Base-by-base conservation (phyloP, 2,113 vertebrate genomes). In the Okapia johnstoni region DNA sequence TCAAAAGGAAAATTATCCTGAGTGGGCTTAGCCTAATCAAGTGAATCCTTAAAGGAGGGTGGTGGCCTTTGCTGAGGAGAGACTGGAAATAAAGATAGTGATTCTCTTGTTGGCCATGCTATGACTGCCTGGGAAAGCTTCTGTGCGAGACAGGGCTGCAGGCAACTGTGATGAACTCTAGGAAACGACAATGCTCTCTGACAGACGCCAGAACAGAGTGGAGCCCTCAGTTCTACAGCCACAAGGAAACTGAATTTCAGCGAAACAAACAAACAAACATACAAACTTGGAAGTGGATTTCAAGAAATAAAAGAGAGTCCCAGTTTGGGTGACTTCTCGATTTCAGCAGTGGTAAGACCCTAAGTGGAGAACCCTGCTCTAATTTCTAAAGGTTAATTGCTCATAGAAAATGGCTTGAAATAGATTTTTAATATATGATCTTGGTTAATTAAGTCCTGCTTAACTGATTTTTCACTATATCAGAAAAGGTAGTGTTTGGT, bases 371-470 rank as follows among this genome's bases (percentile, higher is more conserved):
- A 36, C 0, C 3, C 7, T 54, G 8, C 21, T 70, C 48, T 91
- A 73, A 84, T 80, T 46, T 83, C 25, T 84, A 54, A 63, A 63
- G 52, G 21, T 10, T 77, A 81, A 60, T 70, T 79, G 5, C 19
- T 61, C 6, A 26, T 25, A 63, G 23, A 86, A 79, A 50, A 84
- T 12, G 9, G 6, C 79, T 61, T 33, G 16, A 83, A 40, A 70
- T 15, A 13, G 33, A 13, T 48, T 50, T 50, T 23, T 28, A 77
- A 25, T 16, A 40, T 66, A 52, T 1, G 54, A 7, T 50, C 13
- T 96, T 91, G 11, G 4, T 48, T 76, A 89, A 26, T 79, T 43
- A 91, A 48, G 2, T 79, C 93, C 23, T 93, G n/a, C 89, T 86
- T 83, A 55, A 50, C 5, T 70, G 33, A 26, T 54, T 92, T 92